phyloP scores from a whole-genome alignment of 2,888 invertebrate genomes.

The Hecatera dysodea region DNA sequence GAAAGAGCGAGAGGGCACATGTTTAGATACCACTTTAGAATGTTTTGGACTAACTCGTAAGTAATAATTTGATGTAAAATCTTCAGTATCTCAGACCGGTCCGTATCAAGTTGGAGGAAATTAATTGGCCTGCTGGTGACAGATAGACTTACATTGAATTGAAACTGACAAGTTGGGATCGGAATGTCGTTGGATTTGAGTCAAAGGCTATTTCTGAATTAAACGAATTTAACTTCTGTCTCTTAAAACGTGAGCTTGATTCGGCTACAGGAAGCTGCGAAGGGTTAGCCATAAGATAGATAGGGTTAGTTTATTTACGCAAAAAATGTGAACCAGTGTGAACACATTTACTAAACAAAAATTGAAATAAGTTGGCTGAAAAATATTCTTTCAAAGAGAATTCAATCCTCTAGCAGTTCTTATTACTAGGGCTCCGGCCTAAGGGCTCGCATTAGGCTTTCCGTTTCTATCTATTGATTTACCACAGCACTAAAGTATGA shows the following conservation, averaged over 20 bases:
- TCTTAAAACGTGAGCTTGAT: background rate
- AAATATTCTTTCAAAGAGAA: background rate
- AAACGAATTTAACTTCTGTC: background rate
- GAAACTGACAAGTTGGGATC: constrained; percentile 14
- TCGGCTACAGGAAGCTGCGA: no score
- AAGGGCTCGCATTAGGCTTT: background rate
- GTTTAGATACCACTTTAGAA: constrained; percentile 64
- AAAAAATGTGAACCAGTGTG: background rate
- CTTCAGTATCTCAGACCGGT: constrained; percentile 26
- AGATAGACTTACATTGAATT: constrained; percentile 18
- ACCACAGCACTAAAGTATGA: background rate
- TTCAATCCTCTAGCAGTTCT: background rate
- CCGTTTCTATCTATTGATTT: constrained; percentile 2
- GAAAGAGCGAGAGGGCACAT: constrained; percentile 57
- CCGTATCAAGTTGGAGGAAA: constrained; percentile 20
- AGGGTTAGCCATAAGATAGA: no score
- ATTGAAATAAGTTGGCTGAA: background rate
- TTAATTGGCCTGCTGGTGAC: constrained; percentile 28
- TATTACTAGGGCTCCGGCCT: no score
- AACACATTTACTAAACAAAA: background rate
- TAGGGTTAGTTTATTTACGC: background rate
- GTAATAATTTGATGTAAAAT: constrained; percentile 54
- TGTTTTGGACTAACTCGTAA: constrained; percentile 56
- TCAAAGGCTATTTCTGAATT: constrained; percentile 15
- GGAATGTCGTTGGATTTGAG: background rate